Percentiles rank a stretch among this genome's conserved stretches.
These are phyloP conservation scores for Thalassoma bifasciatum DNA, from an alignment of 2,113 vertebrate genomes.

Conservation along the genomic window DNA sequence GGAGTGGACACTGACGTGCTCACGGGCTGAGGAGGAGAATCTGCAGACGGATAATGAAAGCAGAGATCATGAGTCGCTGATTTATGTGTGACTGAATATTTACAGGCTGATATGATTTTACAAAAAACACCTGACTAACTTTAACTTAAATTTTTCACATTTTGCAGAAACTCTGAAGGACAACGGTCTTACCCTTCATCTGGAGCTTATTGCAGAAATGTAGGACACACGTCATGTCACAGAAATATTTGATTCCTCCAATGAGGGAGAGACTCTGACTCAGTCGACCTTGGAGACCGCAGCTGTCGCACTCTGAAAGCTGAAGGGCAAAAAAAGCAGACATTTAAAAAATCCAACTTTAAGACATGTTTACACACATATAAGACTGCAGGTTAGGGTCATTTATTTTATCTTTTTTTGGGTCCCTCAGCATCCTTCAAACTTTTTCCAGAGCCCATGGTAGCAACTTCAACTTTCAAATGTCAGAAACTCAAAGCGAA, in stretches of 20 bases:
- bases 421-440: too few species aligned
- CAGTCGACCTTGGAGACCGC: constrained; percentile 89
- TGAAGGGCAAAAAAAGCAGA: constrained; percentile 48
- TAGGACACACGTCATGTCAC: constrained; percentile 90
- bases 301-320: constrained; percentile 91
- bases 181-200: constrained; percentile 1
- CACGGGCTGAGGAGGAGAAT: constrained; percentile 6
- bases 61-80: too few species aligned
- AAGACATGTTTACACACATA: not conserved
- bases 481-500: too few species aligned
- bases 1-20: constrained; percentile 82
- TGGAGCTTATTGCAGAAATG: constrained; percentile 85
- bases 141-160: too few species aligned
- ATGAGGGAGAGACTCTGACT: constrained; percentile 88
- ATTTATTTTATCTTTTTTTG: too few species aligned
- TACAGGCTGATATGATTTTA: too few species aligned
- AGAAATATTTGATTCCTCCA: constrained; percentile 93
- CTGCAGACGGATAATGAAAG: constrained; percentile 13
- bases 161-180: too few species aligned
- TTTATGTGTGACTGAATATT: too few species aligned
- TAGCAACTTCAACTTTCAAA: too few species aligned
- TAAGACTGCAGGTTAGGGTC: not conserved
- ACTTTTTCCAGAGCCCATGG: too few species aligned
- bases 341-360: not conserved
- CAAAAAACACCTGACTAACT: not conserved